phyloP scores from a whole-genome alignment of 2,888 invertebrate species.

The Sinodicranocentrus sp. region DNA sequence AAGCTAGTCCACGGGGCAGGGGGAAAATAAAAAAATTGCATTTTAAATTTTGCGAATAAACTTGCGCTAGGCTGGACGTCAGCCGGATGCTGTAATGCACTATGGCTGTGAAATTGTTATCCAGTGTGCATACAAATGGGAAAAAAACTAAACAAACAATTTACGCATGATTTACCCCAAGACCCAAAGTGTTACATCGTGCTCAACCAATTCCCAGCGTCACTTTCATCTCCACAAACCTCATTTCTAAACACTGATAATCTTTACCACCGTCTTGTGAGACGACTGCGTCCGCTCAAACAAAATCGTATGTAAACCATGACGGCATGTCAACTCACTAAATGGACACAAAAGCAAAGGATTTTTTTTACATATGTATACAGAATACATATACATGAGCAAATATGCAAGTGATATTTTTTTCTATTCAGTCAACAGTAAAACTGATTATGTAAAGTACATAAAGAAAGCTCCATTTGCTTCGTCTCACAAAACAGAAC shows the following conservation, averaged over 20 bases:
- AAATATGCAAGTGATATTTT: constrained; percentile 4
- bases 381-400: constrained; percentile 14
- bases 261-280: background rate
- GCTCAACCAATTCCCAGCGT: constrained; percentile 16
- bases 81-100: no score
- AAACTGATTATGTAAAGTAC: constrained; percentile 2
- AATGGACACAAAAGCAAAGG: constrained; percentile 1
- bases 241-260: constrained; percentile 7
- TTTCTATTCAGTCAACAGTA: constrained; percentile 1
- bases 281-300: constrained; percentile 4
- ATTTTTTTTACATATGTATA: background rate
- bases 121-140: no score
- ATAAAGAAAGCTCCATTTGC: constrained; percentile 5
- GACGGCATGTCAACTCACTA: constrained; percentile 30
- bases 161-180: no score
- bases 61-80: no score
- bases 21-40: no score
- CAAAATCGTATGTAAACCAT: constrained; percentile 22
- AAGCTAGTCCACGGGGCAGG: no score
- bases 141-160: no score
- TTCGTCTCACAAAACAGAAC: constrained; percentile 9
- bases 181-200: constrained; percentile 14
- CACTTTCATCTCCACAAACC: background rate
- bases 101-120: no score
- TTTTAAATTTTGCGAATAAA: no score